Conservation (phyloP, 1,140 invertebrate genomes). For the Antheraea mylitta region DNA sequence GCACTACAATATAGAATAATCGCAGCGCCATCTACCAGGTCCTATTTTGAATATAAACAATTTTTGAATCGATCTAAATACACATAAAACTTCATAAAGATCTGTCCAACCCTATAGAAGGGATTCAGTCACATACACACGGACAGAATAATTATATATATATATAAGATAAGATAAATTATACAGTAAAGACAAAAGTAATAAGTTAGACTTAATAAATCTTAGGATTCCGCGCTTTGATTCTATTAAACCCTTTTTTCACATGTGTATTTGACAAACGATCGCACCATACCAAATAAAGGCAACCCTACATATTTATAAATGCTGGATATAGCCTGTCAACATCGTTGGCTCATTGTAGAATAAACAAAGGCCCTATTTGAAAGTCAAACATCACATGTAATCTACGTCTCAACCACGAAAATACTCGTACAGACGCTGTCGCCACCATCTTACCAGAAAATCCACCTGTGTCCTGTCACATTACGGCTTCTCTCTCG, state of each 20-base stretch:
- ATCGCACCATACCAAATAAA: conserved; percentile 51
- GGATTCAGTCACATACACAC: no score
- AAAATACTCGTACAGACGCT: conserved; percentile 49
- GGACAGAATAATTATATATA: no score
- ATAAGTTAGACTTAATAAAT: conserved; percentile 9
- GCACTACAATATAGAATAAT: no score
- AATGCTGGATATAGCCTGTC: conserved; percentile 51
- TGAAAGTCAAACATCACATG: conserved; percentile 62
- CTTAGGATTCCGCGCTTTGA: conserved; percentile 10
- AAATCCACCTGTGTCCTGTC: conserved; percentile 41
- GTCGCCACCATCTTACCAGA: conserved; percentile 41
- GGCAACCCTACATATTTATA: conserved; percentile 60
- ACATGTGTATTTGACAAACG: conserved; percentile 39
- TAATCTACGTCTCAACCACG: conserved; percentile 69
- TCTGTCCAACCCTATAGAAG: no score
- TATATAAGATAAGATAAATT: neutral
- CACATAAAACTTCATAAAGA: no score
- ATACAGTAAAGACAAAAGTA: neutral
- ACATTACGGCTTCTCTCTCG: conserved; percentile 37
- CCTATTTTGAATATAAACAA: no score
- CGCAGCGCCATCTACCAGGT: no score
- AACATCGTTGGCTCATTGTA: conserved; percentile 40
- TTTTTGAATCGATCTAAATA: no score
- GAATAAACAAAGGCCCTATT: conserved; percentile 63
- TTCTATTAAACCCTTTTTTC: conserved; percentile 29